These are phyloP conservation scores for Leptinotarsa haldemani DNA, from an alignment of 2,888 invertebrate species.

Conservation along the genomic window DNA sequence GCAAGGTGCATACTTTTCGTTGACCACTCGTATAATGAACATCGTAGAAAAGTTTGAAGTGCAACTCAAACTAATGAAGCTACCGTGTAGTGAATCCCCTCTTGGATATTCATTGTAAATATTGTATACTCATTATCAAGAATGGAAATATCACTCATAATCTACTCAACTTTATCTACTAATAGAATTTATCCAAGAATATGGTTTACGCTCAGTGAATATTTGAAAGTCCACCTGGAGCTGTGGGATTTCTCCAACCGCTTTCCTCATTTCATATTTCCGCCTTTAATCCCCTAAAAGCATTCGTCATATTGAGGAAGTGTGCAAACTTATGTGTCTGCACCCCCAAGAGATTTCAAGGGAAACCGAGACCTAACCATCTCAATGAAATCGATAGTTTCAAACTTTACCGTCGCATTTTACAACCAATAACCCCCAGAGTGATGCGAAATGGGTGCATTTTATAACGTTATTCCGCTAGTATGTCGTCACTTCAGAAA, in stretches of 20 bases:
- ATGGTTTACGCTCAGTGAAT: not conserved
- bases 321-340: conserved; percentile 35
- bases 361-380: conserved; percentile 42
- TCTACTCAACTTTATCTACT: not conserved
- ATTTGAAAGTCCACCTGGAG: not conserved
- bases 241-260: not conserved
- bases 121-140: too few species aligned
- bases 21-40: too few species aligned
- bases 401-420: conserved; percentile 59
- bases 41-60: too few species aligned
- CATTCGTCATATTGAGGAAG: conserved; percentile 29
- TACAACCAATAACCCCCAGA: conserved; percentile 59
- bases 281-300: conserved; percentile 7
- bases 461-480: conserved; percentile 57
- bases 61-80: too few species aligned
- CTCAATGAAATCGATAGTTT: conserved; percentile 61
- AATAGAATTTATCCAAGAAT: not conserved
- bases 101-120: too few species aligned
- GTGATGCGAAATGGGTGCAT: conserved; percentile 55
- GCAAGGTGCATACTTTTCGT: too few species aligned
- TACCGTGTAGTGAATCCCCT: too few species aligned
- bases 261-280: conserved; percentile 2
- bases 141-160: too few species aligned
- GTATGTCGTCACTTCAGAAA: conserved; percentile 46
- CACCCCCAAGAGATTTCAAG: conserved; percentile 42